Percentiles rank a stretch among this genome's conserved stretches.
These are phyloP conservation scores for Hucho hucho DNA, from an alignment of 2,113 vertebrate genomes.

Conservation along the genomic window DNA sequence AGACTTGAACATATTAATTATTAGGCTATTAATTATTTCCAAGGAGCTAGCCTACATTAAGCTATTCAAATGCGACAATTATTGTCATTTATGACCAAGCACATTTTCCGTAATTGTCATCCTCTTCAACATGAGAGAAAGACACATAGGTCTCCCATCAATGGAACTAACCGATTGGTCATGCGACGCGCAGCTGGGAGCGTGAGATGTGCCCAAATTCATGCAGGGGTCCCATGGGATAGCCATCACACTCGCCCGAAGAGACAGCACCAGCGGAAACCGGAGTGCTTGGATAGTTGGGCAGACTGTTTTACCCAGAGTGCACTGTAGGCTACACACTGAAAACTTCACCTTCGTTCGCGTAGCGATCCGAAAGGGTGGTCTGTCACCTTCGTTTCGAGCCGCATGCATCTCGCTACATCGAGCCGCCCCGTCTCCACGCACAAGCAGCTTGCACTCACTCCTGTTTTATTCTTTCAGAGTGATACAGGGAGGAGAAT, in stretches of 20 bases:
- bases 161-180: constrained; percentile 2
- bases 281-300: constrained; percentile 14
- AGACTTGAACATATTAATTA: background rate
- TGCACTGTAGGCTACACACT: constrained; percentile 23
- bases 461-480: constrained; percentile 38
- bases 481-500: constrained; percentile 61
- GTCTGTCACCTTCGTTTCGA: constrained; percentile 11
- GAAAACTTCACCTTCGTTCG: constrained; percentile 27
- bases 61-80: background rate
- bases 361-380: constrained; percentile 45
- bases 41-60: background rate
- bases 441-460: constrained; percentile 16
- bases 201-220: constrained; percentile 22
- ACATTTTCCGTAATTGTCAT: background rate
- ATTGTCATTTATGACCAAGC: background rate
- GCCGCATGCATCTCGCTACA: constrained; percentile 26
- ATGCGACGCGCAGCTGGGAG: constrained; percentile 18
- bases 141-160: too few species aligned
- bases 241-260: constrained; percentile 13
- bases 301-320: constrained; percentile 18
- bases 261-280: constrained; percentile 7
- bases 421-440: constrained; percentile 28
- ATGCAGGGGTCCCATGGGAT: constrained; percentile 32
- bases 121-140: background rate
- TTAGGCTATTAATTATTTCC: too few species aligned